These are phyloP conservation scores for Mus caroli DNA, from an alignment of 2,797 vertebrate genomes.

Conservation along the genomic window DNA sequence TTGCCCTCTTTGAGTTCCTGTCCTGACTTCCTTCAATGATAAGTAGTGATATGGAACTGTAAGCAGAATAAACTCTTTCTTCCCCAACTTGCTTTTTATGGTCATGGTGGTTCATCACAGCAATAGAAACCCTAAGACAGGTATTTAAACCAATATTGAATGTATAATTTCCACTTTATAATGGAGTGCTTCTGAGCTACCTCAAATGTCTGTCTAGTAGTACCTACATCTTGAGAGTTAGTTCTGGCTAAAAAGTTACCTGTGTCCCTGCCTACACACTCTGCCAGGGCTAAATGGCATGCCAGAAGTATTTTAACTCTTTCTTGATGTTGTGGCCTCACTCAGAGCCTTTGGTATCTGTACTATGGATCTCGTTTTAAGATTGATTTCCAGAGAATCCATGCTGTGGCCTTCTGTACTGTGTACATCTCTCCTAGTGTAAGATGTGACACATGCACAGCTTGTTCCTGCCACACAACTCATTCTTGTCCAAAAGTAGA, in stretches of 20 bases:
- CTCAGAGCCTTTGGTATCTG: not conserved
- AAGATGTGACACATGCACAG: not conserved
- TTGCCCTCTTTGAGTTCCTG: not conserved
- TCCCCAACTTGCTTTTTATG: not conserved
- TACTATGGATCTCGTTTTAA: not conserved
- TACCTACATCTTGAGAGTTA: not conserved
- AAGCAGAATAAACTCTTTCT: not conserved
- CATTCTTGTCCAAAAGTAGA: not conserved
- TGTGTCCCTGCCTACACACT: not conserved
- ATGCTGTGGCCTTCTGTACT: not conserved
- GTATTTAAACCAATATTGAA: not conserved
- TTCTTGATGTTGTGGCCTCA: not conserved
- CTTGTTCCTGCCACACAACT: not conserved
- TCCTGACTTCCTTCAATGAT: not conserved
- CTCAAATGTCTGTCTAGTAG: not conserved
- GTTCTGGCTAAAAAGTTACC: not conserved
- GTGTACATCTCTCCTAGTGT: not conserved
- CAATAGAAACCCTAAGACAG: not conserved
- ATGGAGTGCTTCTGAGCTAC: not conserved
- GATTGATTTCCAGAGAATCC: not conserved
- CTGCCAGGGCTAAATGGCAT: not conserved
- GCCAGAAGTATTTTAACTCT: not conserved
- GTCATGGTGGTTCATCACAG: not conserved
- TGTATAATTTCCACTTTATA: not conserved
- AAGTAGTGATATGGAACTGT: not conserved